Evolutionary conservation across 2,797 vertebrate genomes (phyloP).

Genomic region (Manis pentadactyla): DNA sequence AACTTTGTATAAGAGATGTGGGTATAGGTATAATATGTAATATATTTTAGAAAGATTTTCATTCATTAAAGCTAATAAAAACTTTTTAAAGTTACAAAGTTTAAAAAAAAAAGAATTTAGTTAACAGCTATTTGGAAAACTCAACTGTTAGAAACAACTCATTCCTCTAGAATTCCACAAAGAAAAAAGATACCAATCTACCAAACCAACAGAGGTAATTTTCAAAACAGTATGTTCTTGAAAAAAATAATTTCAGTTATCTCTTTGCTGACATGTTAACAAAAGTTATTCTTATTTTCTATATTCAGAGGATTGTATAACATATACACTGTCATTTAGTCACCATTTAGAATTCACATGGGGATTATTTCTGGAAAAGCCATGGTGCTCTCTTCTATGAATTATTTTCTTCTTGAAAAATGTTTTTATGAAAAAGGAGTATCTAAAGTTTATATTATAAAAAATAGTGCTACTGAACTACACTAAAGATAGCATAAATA

Average conservation of each 20-base stretch:
- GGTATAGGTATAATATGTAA: background rate
- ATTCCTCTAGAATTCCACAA: background rate
- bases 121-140: slow-evolving; percentile 27
- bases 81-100: background rate
- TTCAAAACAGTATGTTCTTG: slow-evolving; percentile 46
- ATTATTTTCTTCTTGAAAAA: slow-evolving; percentile 35
- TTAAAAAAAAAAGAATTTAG: background rate
- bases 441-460: slow-evolving; percentile 44
- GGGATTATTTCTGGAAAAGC: slow-evolving; percentile 61
- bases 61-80: slow-evolving; percentile 8
- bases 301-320: background rate
- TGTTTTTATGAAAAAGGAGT: background rate
- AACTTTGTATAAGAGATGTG: background rate
- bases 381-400: slow-evolving; percentile 28
- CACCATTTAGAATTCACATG: background rate
- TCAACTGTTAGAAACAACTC: slow-evolving; percentile 29
- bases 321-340: background rate
- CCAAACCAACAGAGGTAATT: slow-evolving; percentile 31
- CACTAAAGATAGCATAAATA: slow-evolving; percentile 59
- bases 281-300: slow-evolving; percentile 16
- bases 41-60: slow-evolving; percentile 18
- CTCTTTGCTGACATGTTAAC: background rate
- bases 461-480: slow-evolving; percentile 40
- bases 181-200: slow-evolving; percentile 11
- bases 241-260: slow-evolving; percentile 5